phyloP scores from a whole-genome alignment of 2,113 vertebrate genomes.

The Muntiacus muntjak region DNA sequence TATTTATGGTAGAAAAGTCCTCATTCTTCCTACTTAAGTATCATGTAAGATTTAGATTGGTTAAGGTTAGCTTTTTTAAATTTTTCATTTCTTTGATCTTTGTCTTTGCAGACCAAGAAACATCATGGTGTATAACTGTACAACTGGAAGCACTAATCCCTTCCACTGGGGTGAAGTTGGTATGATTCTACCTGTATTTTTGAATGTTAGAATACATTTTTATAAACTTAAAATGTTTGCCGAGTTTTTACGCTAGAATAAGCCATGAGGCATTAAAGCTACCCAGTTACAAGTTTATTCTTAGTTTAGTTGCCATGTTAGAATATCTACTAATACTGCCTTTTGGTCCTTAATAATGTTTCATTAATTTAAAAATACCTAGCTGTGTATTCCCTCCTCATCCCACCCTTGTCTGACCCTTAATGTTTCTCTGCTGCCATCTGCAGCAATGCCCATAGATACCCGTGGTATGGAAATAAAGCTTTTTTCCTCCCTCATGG shows the following conservation, averaged over 20 bases:
- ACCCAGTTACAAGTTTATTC: conserved; percentile 20
- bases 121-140: conserved; percentile 97
- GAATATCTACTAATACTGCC: not conserved
- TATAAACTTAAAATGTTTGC: conserved; percentile 4
- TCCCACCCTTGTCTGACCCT: not conserved
- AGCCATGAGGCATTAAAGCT: not conserved
- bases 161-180: conserved; percentile 99
- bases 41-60: not conserved
- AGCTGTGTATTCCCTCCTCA: not conserved
- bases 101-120: conserved; percentile 87
- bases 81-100: conserved; percentile 50
- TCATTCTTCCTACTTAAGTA: conserved; percentile 8
- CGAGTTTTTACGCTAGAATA: conserved; percentile 46
- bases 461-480: not conserved
- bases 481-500: not conserved
- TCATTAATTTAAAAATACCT: not conserved
- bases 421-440: not conserved
- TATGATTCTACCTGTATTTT: conserved; percentile 82
- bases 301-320: conserved; percentile 39
- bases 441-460: not conserved
- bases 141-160: conserved; percentile 96
- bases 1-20: not conserved
- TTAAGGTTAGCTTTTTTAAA: not conserved
- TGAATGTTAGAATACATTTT: conserved; percentile 56
- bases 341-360: not conserved